Percentiles rank a stretch among this genome's conserved stretches.
Evolutionary conservation across 2,888 invertebrate species (phyloP).

Genomic region (Heliconius aoede): DNA sequence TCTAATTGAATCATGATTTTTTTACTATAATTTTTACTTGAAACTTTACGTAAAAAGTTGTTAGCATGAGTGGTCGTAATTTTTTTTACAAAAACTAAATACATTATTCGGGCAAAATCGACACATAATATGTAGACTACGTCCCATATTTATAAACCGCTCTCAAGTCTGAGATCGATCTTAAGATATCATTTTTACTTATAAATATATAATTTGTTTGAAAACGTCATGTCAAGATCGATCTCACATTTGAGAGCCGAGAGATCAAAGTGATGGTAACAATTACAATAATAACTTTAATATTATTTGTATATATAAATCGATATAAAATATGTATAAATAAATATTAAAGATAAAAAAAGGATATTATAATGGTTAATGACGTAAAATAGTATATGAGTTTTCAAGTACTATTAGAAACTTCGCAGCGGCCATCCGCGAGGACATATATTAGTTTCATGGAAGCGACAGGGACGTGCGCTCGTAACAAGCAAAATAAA

Average conservation of each 20-base stretch:
- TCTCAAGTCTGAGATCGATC: no score
- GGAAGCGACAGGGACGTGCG: conserved; percentile 63
- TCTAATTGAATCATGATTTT: conserved; percentile 17
- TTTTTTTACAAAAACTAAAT: background rate
- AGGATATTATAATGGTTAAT: background rate
- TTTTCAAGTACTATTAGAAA: conserved; percentile 28
- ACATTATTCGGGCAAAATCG: background rate
- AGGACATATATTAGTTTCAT: conserved; percentile 59
- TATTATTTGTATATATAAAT: background rate
- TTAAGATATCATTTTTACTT: no score
- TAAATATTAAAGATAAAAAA: background rate
- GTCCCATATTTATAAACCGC: no score
- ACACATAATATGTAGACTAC: background rate
- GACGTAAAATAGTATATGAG: background rate
- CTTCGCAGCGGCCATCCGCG: conserved; percentile 31
- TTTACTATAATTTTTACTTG: background rate
- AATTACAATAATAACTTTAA: background rate
- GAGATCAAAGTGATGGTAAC: no score
- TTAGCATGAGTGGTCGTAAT: background rate
- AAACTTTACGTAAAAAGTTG: background rate
- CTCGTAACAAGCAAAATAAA: conserved; percentile 79
- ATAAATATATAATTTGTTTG: no score
- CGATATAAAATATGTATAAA: background rate
- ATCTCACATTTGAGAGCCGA: no score
- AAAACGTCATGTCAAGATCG: no score